A percentile compares a stretch with the other conserved stretches of the same genome.
Conservation (phyloP, 2,113 vertebrate species). For the Paraplagusia blochii region DNA sequence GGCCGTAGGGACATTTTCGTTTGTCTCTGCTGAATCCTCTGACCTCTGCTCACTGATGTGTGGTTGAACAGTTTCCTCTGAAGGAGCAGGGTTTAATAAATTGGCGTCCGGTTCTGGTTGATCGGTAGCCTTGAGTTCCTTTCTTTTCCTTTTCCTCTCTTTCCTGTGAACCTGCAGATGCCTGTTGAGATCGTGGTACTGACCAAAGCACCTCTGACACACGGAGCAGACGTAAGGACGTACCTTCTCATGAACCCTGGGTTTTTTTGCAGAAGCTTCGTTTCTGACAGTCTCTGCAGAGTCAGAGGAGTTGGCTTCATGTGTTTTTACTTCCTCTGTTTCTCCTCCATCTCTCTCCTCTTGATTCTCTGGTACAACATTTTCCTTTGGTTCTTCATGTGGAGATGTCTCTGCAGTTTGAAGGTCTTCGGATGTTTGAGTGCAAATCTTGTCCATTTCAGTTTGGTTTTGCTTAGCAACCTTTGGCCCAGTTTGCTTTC, state of each 20-base stretch:
- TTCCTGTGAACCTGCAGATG: conserved; percentile 52
- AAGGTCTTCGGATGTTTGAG: neutral
- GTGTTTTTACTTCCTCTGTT: conserved; percentile 14
- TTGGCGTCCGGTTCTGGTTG: neutral
- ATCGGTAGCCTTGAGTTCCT: neutral
- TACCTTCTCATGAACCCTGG: conserved; percentile 41
- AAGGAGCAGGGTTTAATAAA: conserved; percentile 44
- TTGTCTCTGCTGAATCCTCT: conserved; percentile 3
- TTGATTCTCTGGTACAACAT: neutral
- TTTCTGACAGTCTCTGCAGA: conserved; percentile 48
- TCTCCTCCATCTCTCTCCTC: conserved; percentile 8
- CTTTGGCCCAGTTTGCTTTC: conserved; percentile 13
- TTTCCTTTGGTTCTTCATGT: neutral
- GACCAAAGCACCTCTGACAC: conserved; percentile 62
- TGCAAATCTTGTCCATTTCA: neutral
- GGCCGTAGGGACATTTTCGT: neutral
- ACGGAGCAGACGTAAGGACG: conserved; percentile 61
- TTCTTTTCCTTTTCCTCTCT: neutral
- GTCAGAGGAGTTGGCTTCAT: conserved; percentile 25
- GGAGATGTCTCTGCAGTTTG: neutral
- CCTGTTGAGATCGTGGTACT: conserved; percentile 56
- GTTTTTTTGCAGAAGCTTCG: conserved; percentile 32
- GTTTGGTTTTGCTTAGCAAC: neutral
- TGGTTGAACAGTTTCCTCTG: conserved; percentile 45
- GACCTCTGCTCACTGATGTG: conserved; percentile 42